Evolutionary conservation across 2,888 invertebrate genomes (phyloP), one percentile per base, ranked within the genome.

Genomic region (Griposia aprilina): DNA sequence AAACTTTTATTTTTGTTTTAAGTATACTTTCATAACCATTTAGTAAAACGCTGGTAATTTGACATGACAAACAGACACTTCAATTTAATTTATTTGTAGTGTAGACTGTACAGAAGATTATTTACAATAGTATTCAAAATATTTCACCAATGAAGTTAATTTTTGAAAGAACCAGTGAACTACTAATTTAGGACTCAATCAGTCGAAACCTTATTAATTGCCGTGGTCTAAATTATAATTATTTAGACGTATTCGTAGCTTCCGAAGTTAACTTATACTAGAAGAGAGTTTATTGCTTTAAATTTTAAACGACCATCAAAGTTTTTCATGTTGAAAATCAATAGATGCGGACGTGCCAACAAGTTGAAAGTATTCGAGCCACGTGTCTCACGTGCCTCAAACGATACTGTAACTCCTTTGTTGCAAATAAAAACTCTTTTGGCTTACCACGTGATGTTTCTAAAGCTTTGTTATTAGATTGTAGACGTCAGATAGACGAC

Each of bases 281-380:
- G 20, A 63, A 55, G 2, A n/a, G 36, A 23, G 23, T 13, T 48
- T 23, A 26, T 26, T 3, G 3, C 26, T 59, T 17, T 17, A 75
- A n/a, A n/a, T 15, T 41, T 36, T 17, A 57, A 77, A 66, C 23
- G 2, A 26, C 41, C 26, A 26, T 36, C n/a, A 23, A 66, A 66
- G 41, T 41, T 60, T 41, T 60, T 26, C 20, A 67, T 60, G 41
- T 20, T 17, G 41, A 50, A 50, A 76, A 60, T 60, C 76, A 52
- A 62, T 76, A 60, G 2, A 52, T 23, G 20, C 20, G 59, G 7
- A 41, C 26, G 23, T 55, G 17, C 10, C 41, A 41, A 41, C 23
- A 23, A 50, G 67, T 50, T 15, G 5, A 48, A 48, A 48, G 4
- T 48, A 50, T 26, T 50, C 26, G 13, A 50, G 26, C 4, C 20